Base-by-base conservation (phyloP, 2,113 vertebrate species). In the Nyctereutes procyonoides region DNA sequence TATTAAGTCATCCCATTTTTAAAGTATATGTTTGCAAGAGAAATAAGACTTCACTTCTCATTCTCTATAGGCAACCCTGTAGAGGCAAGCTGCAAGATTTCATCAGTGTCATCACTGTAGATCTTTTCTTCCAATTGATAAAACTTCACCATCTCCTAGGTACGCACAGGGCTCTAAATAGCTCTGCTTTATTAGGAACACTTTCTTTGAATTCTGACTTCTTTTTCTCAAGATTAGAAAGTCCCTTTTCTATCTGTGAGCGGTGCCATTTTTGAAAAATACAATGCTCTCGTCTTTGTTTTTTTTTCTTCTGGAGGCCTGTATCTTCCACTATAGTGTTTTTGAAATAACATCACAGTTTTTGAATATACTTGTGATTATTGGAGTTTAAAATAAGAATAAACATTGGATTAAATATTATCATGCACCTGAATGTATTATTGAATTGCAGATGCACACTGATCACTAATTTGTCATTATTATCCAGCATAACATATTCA, bases 351-450 rank as follows among this genome's bases (percentile, higher is more conserved):
- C 30, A 43, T 51, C 67, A 51, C 4, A 2, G 6, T 14, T 87
- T 88, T 81, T 53, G 2, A 83, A 11, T 73, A 69, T 51, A 65
- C 0, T 58, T 69, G 5, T 11, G 2, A 73, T 69, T 81, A 35
- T 62, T 43, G 65, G n/a, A 89, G 16, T 84, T 89, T 96, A 88
- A 76, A 96, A 43, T 71, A 88, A 55, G 35, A 11, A 51, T 30
- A 67, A 19, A 79, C 10, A 71, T 73, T 43, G 24, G 16, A 14
- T 79, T 93, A 67, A 28, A 79, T 43, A 62, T 74, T 38, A 83
- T 28, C 28, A 60, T n/a, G 8, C 38, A 22, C n/a, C 63, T 71
- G 20, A 71, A 86, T 16, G 15, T 43, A 56, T 51, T 51, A 56
- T 13, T 20, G 55, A 88, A 85, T 62, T 30, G 22, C 38, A 20